Percentiles rank a stretch among this genome's conserved stretches.
These are phyloP conservation scores for Trididemnum nubilum DNA, from an alignment of 23 tunicate genomes.

Conservation along the genomic window DNA sequence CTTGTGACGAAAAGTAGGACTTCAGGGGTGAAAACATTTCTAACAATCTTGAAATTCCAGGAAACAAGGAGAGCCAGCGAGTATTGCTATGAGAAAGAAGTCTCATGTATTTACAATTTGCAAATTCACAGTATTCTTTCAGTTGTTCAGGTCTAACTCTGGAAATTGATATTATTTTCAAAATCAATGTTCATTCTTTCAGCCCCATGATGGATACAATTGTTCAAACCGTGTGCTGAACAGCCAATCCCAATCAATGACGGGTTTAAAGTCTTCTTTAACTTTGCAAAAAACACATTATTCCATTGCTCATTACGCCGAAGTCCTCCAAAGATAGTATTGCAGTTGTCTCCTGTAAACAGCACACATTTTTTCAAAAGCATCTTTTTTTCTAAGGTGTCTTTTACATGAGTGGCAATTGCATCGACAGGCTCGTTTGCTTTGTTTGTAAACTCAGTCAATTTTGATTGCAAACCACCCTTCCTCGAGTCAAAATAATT, in stretches of 20 bases:
- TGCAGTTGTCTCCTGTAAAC: constrained; percentile 37
- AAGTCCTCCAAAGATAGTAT: constrained; percentile 30
- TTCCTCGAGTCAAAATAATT: constrained; percentile 41
- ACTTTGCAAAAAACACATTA: constrained; percentile 18
- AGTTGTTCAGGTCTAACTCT: constrained; percentile 8
- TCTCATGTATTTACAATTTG: neutral
- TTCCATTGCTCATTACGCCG: constrained; percentile 28
- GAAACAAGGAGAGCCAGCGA: constrained; percentile 27
- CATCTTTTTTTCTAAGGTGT: constrained; percentile 25
- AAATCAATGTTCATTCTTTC: constrained; percentile 13
- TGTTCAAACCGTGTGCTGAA: constrained; percentile 20
- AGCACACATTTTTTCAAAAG: constrained; percentile 23
- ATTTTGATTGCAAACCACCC: constrained; percentile 27
- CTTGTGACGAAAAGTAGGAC: constrained; percentile 5
- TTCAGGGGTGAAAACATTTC: constrained; percentile 14
- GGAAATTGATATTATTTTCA: constrained; percentile 26
- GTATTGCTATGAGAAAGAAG: neutral
- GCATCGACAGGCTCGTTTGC: constrained; percentile 25
- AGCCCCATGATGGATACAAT: constrained; percentile 20
- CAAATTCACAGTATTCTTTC: constrained; percentile 21
- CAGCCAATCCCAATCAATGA: constrained; percentile 24
- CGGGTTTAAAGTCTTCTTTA: neutral
- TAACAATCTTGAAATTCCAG: constrained; percentile 24
- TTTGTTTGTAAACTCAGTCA: constrained; percentile 24
- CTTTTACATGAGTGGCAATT: constrained; percentile 35